Base-by-base conservation (phyloP, 2,888 invertebrate species). In the Eudemis profundana region DNA sequence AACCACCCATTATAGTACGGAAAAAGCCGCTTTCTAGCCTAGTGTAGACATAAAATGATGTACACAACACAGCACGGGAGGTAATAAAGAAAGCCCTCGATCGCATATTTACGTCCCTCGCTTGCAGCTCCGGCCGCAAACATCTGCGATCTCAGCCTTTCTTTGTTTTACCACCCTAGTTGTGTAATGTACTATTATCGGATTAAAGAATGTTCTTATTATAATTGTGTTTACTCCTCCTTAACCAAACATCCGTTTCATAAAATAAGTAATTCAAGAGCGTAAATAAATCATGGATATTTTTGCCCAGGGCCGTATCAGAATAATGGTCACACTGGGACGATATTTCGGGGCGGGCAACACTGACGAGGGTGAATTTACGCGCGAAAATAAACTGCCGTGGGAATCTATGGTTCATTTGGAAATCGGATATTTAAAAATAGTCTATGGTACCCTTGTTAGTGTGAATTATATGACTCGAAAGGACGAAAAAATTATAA, bases 381-480 rank as follows among this genome's bases (percentile, higher is more conserved):
- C 61, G 72, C 66, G 64, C 68, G 47, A 61, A 71, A 74, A 74
- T 75, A 74, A 70, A 69, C 69, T 33, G 54, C 21, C 44, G 56
- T 61, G 57, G 21, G 51, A 61, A 72, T 75, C 70, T 74, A 74
- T 77, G 70, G 74, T 76, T 74, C 71, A 75, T 53, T 59, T 27
- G 47, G 50, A 53, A 65, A 65, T 47, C 29, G 38, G 60, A 65
- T 60, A 60, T 47, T 53, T 59, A 19, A 33, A 49, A 57, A 50
- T 38, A 54, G 46, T n/a, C 7, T 53, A 54, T 33, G 10, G 57
- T 23, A 19, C 7, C 17, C 19, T 51, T 14, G 12, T 42, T 27
- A 42, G 40, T 27, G 3, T 17, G 3, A 4, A 5, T 23, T 23
- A 4, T 23, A 4, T 23, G 3, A 33, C 8, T 33, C n/a, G n/a